Evolutionary conservation across 2,888 invertebrate species (phyloP).

Genomic region (Hydrotaea cyrtoneurina): DNA sequence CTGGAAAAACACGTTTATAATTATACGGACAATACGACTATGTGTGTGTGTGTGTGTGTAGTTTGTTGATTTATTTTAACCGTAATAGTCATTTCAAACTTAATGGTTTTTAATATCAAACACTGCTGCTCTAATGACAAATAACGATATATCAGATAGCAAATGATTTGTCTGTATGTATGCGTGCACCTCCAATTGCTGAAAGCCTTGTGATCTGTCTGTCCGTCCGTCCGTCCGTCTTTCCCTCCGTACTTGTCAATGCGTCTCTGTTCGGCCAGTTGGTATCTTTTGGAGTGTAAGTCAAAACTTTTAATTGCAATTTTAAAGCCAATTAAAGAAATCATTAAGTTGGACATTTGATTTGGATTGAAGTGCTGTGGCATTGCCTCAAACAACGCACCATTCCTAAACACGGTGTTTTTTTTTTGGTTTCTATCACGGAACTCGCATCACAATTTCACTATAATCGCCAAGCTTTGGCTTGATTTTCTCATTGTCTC

Average conservation of each 20-base stretch:
- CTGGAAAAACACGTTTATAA: constrained; percentile 48
- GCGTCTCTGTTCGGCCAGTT: neutral
- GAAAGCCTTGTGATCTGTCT: neutral
- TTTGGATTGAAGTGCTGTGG: neutral
- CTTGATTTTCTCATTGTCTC: no score
- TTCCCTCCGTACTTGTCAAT: neutral
- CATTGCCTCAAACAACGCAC: neutral
- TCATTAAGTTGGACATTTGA: constrained; percentile 30
- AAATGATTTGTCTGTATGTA: neutral
- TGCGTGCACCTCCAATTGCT: neutral
- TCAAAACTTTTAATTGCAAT: constrained; percentile 57
- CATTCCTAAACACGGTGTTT: neutral
- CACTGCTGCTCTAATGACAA: constrained; percentile 33
- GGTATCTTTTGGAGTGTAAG: constrained; percentile 22
- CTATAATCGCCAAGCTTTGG: no score
- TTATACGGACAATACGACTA: constrained; percentile 14
- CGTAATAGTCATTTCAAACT: constrained; percentile 41
- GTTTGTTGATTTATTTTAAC: constrained; percentile 50
- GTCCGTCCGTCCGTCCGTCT: neutral
- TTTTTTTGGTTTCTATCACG: no score
- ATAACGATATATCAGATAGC: constrained; percentile 25
- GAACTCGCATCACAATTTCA: no score
- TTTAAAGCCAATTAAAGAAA: constrained; percentile 52
- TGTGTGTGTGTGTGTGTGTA: neutral
- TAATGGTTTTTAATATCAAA: constrained; percentile 46